These are phyloP conservation scores for Indicator maculatus DNA, from an alignment of 2,113 vertebrate species.

Conservation along the genomic window DNA sequence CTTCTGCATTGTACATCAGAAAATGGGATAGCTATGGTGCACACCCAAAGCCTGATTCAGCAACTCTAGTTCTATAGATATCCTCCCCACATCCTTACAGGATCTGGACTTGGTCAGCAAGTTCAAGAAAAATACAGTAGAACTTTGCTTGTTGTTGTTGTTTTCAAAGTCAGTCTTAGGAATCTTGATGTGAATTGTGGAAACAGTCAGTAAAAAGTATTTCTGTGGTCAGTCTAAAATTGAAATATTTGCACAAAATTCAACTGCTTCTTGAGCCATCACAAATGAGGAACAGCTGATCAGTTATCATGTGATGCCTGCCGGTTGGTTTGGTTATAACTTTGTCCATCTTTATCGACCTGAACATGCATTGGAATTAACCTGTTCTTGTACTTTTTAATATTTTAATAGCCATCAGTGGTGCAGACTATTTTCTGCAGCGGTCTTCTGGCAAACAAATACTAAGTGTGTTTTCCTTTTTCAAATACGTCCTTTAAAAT, in stretches of 20 bases:
- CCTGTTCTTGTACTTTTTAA: not conserved
- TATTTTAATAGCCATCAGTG: not conserved
- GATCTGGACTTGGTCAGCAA: not conserved
- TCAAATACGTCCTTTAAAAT: not conserved
- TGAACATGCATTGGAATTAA: not conserved
- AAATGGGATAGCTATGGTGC: not conserved
- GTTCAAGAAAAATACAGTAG: not conserved
- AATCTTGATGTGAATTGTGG: not conserved
- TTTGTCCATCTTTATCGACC: not conserved
- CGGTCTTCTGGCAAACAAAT: not conserved
- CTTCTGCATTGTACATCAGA: not conserved
- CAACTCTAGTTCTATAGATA: not conserved
- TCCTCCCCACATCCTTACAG: not conserved
- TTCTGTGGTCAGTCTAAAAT: not conserved
- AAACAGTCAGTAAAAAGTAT: not conserved
- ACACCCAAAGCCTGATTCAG: not conserved
- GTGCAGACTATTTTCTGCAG: not conserved
- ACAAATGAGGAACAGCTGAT: not conserved
- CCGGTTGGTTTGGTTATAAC: not conserved
- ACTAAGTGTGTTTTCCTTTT: not conserved
- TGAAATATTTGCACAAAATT: not conserved
- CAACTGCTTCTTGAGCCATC: not conserved
- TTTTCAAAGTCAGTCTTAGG: not conserved
- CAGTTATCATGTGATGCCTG: not conserved
- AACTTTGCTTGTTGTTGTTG: not conserved